Conservation (phyloP, 2,113 vertebrate species). For the Capreolus pygargus region DNA sequence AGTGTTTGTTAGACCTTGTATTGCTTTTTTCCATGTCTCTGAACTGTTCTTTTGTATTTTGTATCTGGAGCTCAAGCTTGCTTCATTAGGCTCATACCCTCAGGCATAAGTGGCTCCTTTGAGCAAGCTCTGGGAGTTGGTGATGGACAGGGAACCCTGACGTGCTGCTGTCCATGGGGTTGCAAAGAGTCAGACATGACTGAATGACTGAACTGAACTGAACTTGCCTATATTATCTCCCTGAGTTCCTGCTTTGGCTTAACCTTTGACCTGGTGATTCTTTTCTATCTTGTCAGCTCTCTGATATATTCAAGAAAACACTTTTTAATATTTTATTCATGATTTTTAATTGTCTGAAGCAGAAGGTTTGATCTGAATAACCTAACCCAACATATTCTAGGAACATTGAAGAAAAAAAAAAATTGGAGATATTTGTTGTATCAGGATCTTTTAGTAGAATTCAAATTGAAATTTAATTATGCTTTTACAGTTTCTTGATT, state of each 20-base stretch:
- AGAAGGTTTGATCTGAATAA: constrained; percentile 11
- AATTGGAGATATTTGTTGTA: neutral
- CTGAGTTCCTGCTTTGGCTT: neutral
- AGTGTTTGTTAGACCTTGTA: neutral
- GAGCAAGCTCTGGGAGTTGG: neutral
- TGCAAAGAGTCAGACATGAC: neutral
- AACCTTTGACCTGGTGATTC: neutral
- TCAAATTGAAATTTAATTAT: constrained; percentile 39
- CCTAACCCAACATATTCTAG: neutral
- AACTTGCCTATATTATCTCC: neutral
- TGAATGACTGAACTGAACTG: neutral
- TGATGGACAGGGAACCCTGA: neutral
- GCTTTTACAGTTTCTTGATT: constrained; percentile 29
- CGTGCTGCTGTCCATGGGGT: neutral
- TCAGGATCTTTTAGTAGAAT: constrained; percentile 1
- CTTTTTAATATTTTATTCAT: constrained; percentile 9
- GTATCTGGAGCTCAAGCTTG: neutral
- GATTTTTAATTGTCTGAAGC: constrained; percentile 22
- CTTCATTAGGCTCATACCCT: neutral
- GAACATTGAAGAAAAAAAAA: neutral
- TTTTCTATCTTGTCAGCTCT: constrained; percentile 10
- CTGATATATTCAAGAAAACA: constrained; percentile 7
- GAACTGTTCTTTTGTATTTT: neutral
- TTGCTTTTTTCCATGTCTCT: neutral
- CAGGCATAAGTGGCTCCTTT: neutral